Conservation (phyloP, 2,888 invertebrate genomes). For the Steromphala cineraria region DNA sequence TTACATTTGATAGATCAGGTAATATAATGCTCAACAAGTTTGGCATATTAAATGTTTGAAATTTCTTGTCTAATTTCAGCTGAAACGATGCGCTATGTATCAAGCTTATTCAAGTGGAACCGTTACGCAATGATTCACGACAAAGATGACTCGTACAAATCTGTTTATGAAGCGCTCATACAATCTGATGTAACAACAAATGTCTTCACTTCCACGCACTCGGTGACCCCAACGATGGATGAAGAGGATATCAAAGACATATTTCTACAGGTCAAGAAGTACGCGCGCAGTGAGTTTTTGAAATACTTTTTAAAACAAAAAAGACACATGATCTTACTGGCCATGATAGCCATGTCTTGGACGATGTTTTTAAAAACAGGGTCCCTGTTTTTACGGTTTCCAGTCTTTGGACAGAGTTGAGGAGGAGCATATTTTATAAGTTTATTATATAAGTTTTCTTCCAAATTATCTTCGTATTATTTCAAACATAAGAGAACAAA, state of each 20-base stretch:
- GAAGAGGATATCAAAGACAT: slow-evolving; percentile 52
- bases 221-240: slow-evolving; percentile 46
- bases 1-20: no score
- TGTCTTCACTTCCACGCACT: slow-evolving; percentile 55
- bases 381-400: no score
- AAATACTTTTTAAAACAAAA: neutral
- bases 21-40: no score
- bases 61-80: slow-evolving; percentile 31
- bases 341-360: neutral
- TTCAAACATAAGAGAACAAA: no score
- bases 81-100: slow-evolving; percentile 53
- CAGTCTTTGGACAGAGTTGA: no score
- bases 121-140: slow-evolving; percentile 62
- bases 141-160: slow-evolving; percentile 53
- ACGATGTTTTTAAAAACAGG: no score
- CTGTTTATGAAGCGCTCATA: slow-evolving; percentile 57
- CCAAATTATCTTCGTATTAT: no score
- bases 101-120: slow-evolving; percentile 58
- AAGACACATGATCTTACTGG: no score
- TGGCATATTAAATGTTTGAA: no score
- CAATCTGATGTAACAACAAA: slow-evolving; percentile 42
- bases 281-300: slow-evolving; percentile 58
- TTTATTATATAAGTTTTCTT: no score
- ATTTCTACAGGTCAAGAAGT: slow-evolving; percentile 59
- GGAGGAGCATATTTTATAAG: no score